Evolutionary conservation across 1,140 invertebrate species (phyloP).

Genomic region (Holcopasites calliopsidis): DNA sequence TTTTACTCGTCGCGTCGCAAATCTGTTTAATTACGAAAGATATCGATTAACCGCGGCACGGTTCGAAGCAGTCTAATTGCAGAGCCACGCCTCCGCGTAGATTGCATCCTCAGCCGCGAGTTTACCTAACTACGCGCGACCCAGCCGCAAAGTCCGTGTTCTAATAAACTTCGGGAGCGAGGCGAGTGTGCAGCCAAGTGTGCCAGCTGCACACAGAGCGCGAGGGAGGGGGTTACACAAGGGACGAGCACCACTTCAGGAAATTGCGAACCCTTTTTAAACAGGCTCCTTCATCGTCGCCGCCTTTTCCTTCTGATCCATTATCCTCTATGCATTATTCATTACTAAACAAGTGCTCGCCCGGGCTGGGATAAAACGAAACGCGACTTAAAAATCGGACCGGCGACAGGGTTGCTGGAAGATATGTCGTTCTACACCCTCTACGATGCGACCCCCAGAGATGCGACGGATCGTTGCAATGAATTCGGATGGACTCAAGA

Average conservation of each 20-base stretch:
- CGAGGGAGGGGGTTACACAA: conserved; percentile 28
- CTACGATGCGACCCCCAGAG: neutral
- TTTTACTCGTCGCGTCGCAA: neutral
- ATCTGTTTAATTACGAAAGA: neutral
- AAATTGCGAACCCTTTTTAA: conserved; percentile 54
- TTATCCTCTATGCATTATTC: conserved; percentile 49
- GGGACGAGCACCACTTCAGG: conserved; percentile 35
- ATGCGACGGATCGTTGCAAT: neutral
- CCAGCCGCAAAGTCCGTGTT: conserved; percentile 27
- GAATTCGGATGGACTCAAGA: conserved; percentile 11
- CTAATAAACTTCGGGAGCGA: conserved; percentile 34
- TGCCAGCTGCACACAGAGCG: conserved; percentile 23
- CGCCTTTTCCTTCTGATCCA: conserved; percentile 44
- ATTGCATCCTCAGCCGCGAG: neutral
- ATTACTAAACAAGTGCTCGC: conserved; percentile 40
- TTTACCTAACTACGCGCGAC: conserved; percentile 14
- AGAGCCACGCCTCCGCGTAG: conserved; percentile 1
- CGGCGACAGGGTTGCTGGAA: neutral
- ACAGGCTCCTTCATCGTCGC: conserved; percentile 42
- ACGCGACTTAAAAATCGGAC: neutral
- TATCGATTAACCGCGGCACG: neutral
- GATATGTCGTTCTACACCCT: neutral
- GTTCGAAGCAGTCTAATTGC: conserved; percentile 15
- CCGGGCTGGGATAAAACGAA: conserved; percentile 5
- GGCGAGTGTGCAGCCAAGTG: conserved; percentile 22